phyloP scores from a whole-genome alignment of 1,140 invertebrate genomes.

The Platyscapa corneri region DNA sequence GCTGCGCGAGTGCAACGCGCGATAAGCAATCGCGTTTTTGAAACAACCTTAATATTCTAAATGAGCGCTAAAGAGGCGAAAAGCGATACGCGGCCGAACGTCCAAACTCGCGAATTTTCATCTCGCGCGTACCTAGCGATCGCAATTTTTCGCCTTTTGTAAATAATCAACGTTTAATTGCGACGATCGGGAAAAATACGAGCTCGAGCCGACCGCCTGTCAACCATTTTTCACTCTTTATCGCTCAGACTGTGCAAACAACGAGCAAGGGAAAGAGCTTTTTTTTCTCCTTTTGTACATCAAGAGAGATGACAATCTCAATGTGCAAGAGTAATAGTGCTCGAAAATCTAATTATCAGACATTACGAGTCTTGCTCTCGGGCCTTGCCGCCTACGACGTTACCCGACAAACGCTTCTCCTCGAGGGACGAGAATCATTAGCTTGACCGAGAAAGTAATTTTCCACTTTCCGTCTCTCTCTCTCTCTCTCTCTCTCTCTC shows the following conservation, averaged over 20 bases:
- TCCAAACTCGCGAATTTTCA: too few species aligned
- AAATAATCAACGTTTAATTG: too few species aligned
- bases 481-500: not conserved
- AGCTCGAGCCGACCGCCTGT: too few species aligned
- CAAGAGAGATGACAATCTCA: slow-evolving; percentile 20
- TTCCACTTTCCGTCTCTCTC: slow-evolving; percentile 29
- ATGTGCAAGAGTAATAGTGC: slow-evolving; percentile 24
- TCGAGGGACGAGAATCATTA: slow-evolving; percentile 12
- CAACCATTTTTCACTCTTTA: too few species aligned
- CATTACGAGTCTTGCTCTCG: slow-evolving; percentile 28
- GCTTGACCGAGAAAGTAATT: slow-evolving; percentile 32
- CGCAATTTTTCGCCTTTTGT: too few species aligned
- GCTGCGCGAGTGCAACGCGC: too few species aligned
- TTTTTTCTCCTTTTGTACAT: not conserved
- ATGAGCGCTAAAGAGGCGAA: too few species aligned
- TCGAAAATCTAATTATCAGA: slow-evolving; percentile 48
- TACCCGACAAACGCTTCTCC: slow-evolving; percentile 7
- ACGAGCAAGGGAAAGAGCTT: not conserved
- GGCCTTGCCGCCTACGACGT: not conserved
- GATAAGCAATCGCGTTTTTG: too few species aligned
- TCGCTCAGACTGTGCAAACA: not conserved
- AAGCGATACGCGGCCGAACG: too few species aligned
- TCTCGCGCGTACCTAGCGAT: too few species aligned
- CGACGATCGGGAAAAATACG: too few species aligned
- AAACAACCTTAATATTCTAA: too few species aligned